phyloP scores from a whole-genome alignment of 2,888 invertebrate species.

The Lasioglossum marginatum region DNA sequence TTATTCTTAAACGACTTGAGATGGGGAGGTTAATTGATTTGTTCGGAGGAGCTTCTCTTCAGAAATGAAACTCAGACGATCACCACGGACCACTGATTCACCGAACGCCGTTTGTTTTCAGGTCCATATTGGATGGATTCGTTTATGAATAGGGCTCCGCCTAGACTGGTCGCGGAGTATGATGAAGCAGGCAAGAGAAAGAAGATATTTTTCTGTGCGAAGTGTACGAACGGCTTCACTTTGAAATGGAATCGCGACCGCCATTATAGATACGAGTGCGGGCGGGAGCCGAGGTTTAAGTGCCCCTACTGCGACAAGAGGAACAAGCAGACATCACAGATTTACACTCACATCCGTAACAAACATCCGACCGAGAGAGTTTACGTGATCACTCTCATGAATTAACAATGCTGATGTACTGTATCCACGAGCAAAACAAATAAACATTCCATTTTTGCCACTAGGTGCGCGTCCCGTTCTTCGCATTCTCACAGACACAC shows the following conservation, averaged over 20 bases:
- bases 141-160: neutral
- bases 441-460: neutral
- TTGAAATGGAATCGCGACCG: slow-evolving; percentile 1
- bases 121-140: neutral
- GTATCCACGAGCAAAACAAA: neutral
- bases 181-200: neutral
- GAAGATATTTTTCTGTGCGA: neutral
- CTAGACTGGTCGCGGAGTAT: neutral
- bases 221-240: neutral
- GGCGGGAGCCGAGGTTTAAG: neutral
- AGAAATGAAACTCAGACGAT: neutral
- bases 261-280: slow-evolving; percentile 2
- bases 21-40: no score
- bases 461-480: neutral
- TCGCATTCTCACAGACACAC: neutral
- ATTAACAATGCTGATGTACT: neutral
- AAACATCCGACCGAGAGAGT: neutral
- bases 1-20: no score
- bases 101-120: neutral
- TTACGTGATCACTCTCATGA: neutral
- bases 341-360: neutral
- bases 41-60: neutral
- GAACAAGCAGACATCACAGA: slow-evolving; percentile 2
- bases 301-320: slow-evolving; percentile 2
- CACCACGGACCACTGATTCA: neutral